Base-by-base conservation (phyloP, 1,140 invertebrate species). In the Ooceraea biroi region DNA sequence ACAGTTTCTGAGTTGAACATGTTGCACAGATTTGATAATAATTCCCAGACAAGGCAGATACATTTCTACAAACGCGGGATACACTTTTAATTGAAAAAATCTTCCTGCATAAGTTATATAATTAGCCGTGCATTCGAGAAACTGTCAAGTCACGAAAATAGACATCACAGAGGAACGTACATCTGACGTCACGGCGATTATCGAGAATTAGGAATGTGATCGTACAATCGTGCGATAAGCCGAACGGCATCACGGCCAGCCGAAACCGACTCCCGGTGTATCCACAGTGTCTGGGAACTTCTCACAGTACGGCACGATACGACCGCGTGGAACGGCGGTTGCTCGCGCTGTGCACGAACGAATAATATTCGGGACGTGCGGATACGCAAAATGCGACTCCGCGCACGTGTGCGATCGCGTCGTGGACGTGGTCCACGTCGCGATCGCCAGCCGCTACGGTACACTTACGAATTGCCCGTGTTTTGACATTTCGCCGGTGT, bases 401-500 rank as follows among this genome's bases (percentile, higher is more conserved):
- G 52, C 10, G 48, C 8, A 10, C 8, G 17, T 1, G 19, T 17
- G 41, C 14, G 3, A 8, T 17, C 44, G 36, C 11, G 8, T 19
- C 46, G 7, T 36, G 14, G 55, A 41, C 3, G 3, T 1, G 0
- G 3, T 25, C 8, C 19, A 3, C 0, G 0, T 12, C 44, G 3
- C 8, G 4, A 57, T 50, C 14, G 11, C 0, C 1, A 0, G 55
- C 66, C 57, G 44, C 12, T 22, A 3, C 30, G 46, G 3, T 71
- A 65, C 36, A 94, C 94, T 95, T 94, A 94, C 94, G 85, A 94
- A 93, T 94, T 92, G 91, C 85, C 90, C 93, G 77, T 90, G 92
- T 92, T 94, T 95, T 94, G 94, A 95, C 94, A 95, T 95, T 92
- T 94, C 92, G 92, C 93, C 93, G 94, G 93, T 93, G 88, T 92